phyloP scores from a whole-genome alignment of 2,888 invertebrate species.

The Cryptocheilus praepositus region DNA sequence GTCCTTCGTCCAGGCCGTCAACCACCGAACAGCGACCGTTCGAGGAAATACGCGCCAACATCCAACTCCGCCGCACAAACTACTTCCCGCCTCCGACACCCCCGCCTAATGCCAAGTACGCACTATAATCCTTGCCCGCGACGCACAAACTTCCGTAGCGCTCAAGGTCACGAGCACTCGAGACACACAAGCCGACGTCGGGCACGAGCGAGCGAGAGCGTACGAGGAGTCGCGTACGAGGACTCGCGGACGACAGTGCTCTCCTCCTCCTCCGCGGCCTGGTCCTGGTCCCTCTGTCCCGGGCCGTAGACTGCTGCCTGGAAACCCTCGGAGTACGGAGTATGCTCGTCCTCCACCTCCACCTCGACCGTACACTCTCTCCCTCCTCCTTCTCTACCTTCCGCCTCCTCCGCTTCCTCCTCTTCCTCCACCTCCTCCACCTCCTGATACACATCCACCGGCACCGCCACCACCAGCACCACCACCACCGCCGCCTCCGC shows the following conservation, averaged over 20 bases:
- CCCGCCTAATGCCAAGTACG: not conserved
- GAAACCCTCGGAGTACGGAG: constrained; percentile 69
- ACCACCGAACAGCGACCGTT: not conserved
- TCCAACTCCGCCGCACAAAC: not conserved
- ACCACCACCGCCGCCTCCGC: constrained; percentile 6
- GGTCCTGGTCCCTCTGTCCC: constrained; percentile 71
- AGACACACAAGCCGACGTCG: constrained; percentile 2
- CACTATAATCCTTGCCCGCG: constrained; percentile 11
- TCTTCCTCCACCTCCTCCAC: constrained; percentile 1
- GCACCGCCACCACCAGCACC: constrained; percentile 9
- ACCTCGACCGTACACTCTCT: constrained; percentile 20
- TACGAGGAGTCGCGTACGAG: not conserved
- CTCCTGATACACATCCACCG: no score
- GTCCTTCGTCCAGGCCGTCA: not conserved
- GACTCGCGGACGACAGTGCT: constrained; percentile 35
- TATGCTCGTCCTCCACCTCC: constrained; percentile 41
- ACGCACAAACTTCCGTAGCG: constrained; percentile 3
- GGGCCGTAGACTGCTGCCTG: constrained; percentile 72
- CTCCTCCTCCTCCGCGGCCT: constrained; percentile 50
- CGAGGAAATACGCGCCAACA: not conserved
- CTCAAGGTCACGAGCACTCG: constrained; percentile 44
- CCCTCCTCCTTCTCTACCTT: constrained; percentile 20
- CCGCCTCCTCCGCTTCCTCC: constrained; percentile 30
- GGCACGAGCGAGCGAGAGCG: not conserved
- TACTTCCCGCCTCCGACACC: not conserved